These are phyloP conservation scores for Carassius gibelio DNA, from an alignment of 2,113 vertebrate species.

Conservation along the genomic window DNA sequence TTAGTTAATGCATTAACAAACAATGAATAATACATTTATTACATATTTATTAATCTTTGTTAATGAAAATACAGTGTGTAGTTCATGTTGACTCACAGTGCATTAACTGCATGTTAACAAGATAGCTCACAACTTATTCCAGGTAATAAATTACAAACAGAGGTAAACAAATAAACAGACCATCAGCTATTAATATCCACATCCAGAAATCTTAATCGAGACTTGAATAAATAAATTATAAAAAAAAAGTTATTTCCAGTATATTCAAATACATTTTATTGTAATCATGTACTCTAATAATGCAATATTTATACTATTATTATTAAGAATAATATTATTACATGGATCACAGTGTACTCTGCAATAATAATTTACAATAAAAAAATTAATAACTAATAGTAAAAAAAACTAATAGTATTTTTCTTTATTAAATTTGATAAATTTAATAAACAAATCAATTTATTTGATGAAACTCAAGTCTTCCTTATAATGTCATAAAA, in stretches of 20 bases:
- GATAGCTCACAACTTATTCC: no score
- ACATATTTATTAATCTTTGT: no score
- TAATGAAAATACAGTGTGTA: no score
- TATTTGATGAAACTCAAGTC: not conserved
- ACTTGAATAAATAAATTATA: conserved; percentile 48
- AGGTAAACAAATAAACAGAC: no score
- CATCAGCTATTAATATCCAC: conserved; percentile 22
- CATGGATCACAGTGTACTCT: not conserved
- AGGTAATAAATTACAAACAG: no score
- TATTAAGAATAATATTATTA: no score
- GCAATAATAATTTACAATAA: not conserved
- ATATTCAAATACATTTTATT: not conserved
- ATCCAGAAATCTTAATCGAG: conserved; percentile 42
- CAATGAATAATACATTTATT: no score
- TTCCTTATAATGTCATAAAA: no score
- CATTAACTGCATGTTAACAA: no score
- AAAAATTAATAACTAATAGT: not conserved
- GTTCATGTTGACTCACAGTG: no score
- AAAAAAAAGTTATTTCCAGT: not conserved
- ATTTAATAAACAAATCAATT: not conserved
- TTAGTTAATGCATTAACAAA: no score
- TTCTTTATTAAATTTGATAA: not conserved
- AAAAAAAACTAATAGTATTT: not conserved
- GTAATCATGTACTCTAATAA: not conserved
- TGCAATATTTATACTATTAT: not conserved